Evolutionary conservation across 1,140 invertebrate genomes (phyloP).

Genomic region (Lutraria rhynchaena): DNA sequence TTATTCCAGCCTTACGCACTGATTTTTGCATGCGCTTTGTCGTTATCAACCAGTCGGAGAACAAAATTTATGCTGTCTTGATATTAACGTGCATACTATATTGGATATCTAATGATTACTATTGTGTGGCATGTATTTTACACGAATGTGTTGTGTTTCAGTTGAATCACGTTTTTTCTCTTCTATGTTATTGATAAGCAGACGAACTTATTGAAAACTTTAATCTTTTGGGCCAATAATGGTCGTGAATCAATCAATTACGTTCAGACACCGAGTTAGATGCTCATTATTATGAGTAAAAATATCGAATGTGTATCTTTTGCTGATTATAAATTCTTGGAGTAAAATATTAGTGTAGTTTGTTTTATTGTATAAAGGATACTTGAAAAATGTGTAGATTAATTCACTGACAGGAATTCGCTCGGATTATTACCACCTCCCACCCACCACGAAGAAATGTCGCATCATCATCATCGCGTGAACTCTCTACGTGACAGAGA

Average conservation of each 20-base stretch:
- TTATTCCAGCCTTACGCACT: not conserved
- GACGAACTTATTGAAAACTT: too few relatives aligned
- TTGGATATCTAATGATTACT: not conserved
- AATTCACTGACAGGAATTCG: too few relatives aligned
- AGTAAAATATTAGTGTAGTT: not conserved
- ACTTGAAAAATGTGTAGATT: not conserved
- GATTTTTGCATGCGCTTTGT: not conserved
- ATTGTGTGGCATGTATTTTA: too few relatives aligned
- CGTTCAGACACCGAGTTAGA: too few relatives aligned
- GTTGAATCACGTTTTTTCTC: too few relatives aligned
- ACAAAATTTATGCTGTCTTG: not conserved
- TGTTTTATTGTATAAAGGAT: not conserved
- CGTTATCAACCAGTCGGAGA: not conserved
- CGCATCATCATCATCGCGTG: conserved; percentile 58
- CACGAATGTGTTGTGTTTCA: too few relatives aligned
- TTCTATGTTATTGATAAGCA: too few relatives aligned
- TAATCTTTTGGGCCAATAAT: too few relatives aligned
- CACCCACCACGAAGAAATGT: conserved; percentile 4
- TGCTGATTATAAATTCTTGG: not conserved
- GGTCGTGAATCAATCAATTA: too few relatives aligned
- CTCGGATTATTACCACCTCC: too few relatives aligned
- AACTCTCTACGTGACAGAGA: conserved; percentile 69
- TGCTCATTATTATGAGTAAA: not conserved
- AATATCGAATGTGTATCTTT: not conserved
- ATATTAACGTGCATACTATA: not conserved